These are phyloP conservation scores for Xenopus borealis DNA, from an alignment of 2,113 vertebrate genomes.

Conservation along the genomic window DNA sequence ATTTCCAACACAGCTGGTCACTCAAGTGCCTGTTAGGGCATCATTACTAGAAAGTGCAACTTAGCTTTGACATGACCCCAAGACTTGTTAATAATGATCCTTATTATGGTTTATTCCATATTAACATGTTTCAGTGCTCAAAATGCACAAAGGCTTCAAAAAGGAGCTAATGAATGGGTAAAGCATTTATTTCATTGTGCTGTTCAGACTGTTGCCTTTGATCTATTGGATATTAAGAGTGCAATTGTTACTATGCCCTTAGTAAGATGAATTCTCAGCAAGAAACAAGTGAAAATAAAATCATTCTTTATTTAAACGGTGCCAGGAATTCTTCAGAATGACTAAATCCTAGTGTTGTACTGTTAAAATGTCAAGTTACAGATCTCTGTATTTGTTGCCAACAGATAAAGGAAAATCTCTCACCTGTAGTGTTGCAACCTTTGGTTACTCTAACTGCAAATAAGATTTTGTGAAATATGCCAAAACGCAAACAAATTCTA, in stretches of 20 bases:
- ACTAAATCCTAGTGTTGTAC: not conserved
- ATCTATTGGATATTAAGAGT: slow-evolving; percentile 13
- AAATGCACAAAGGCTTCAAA: slow-evolving; percentile 31
- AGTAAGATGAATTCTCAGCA: slow-evolving; percentile 18
- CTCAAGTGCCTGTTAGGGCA: slow-evolving; percentile 5
- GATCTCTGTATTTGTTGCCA: too few relatives aligned
- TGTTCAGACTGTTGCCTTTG: slow-evolving; percentile 6
- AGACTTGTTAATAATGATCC: slow-evolving; percentile 14
- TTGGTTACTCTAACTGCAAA: too few relatives aligned
- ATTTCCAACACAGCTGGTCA: slow-evolving; percentile 40
- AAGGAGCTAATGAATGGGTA: slow-evolving; percentile 5
- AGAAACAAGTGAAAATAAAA: slow-evolving; percentile 15
- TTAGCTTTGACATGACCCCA: slow-evolving; percentile 17
- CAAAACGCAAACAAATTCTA: too few relatives aligned
- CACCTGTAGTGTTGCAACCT: too few relatives aligned
- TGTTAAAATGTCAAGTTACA: too few relatives aligned
- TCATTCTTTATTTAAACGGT: slow-evolving; percentile 13
- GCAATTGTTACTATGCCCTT: slow-evolving; percentile 22
- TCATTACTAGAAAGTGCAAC: not conserved
- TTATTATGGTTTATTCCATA: slow-evolving; percentile 21
- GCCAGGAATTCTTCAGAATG: slow-evolving; percentile 10
- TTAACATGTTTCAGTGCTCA: slow-evolving; percentile 19
- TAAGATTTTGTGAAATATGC: too few relatives aligned
- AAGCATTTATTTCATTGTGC: slow-evolving; percentile 9
- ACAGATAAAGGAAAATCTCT: too few relatives aligned